Base-by-base conservation (phyloP, 23 tunicate species). In the Ascidia mentula region DNA sequence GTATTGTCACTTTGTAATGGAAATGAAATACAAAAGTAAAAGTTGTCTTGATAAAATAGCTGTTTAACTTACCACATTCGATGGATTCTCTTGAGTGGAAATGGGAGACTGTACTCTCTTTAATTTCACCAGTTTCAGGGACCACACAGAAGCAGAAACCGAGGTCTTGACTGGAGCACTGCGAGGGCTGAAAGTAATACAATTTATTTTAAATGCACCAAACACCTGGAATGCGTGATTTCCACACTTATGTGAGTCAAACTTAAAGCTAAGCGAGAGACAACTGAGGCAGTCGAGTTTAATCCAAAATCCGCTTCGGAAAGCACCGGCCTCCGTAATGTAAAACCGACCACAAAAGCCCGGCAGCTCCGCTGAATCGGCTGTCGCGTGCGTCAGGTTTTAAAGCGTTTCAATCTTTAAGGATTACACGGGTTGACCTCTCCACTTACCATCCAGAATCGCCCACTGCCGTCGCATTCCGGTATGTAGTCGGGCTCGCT, bases 131-230 rank as follows among this genome's bases (percentile, higher is more conserved):
- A 0, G 79, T 81, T 33, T 81, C 46, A 36, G 69, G 59, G 32
- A 81, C 46, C 18, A 87, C 92, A 40, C 92, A 87, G 34, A 87
- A 87, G 78, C 92, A 87, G 45, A 31, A 76, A 4, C 92, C 92
- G 1, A 22, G 42, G 82, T 82, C 86, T 8, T 81, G 76, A 78
- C 82, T 82, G 61, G 76, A 80, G 76, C 92, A 87, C 36, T 87
- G 92, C 33, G 86, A 69, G 35, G 86, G 86, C 92, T 87, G 80
- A 17, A 79, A 79, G 37, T 8, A 46, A 37, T 13, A 1, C 60
- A 69, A 69, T n/a, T n/a, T n/a, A n/a, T n/a, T n/a, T n/a, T n/a
- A n/a, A n/a, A n/a, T n/a, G n/a, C n/a, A n/a, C n/a, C n/a, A n/a
- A n/a, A n/a, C n/a, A n/a, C n/a, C n/a, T n/a, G n/a, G n/a, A n/a